Conservation (phyloP, 2,888 invertebrate species). For the Eilema depressum region DNA sequence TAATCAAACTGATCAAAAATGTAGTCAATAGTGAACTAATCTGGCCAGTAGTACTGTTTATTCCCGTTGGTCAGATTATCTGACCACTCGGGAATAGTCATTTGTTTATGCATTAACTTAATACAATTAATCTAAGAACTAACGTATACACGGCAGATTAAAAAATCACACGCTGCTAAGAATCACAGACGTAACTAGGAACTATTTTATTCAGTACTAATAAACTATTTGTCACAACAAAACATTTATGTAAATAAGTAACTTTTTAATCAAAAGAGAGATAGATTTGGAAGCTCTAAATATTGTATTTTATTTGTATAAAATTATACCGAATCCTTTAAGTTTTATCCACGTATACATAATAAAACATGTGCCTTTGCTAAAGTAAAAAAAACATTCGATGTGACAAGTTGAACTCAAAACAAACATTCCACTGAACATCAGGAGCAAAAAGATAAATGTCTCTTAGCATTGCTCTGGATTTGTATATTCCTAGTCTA, state of each 20-base stretch:
- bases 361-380: no score
- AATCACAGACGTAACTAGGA: slow-evolving; percentile 22
- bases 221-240: no score
- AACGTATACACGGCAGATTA: slow-evolving; percentile 4
- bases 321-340: no score
- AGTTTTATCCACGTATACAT: no score
- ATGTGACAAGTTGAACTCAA: not conserved
- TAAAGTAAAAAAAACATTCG: not conserved
- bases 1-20: not conserved
- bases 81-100: not conserved
- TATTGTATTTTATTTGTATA: no score
- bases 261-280: no score
- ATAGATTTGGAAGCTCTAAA: no score
- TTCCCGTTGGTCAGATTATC: not conserved
- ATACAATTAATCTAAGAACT: slow-evolving; percentile 4
- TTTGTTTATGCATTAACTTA: slow-evolving; percentile 8
- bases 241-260: no score
- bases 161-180: slow-evolving; percentile 22
- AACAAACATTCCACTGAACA: not conserved
- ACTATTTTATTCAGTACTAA: not conserved
- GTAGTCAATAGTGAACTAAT: not conserved
- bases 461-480: no score
- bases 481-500: no score
- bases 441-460: no score
- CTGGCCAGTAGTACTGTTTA: not conserved